These are phyloP conservation scores for Itoplectis maculator DNA, from an alignment of 2,888 invertebrate species.

Conservation along the genomic window DNA sequence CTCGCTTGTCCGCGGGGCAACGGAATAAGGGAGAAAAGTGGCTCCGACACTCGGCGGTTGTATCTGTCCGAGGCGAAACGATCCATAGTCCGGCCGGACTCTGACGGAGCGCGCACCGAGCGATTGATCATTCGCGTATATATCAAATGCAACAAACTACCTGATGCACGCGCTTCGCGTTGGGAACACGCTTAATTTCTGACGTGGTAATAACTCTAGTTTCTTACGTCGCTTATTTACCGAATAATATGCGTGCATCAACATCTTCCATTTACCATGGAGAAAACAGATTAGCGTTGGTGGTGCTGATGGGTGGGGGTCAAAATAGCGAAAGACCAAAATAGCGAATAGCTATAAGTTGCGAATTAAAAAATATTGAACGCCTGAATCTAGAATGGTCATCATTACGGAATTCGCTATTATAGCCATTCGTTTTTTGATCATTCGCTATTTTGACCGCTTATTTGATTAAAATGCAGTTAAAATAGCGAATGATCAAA, in stretches of 20 bases:
- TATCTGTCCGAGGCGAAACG: not conserved
- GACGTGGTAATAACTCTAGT: constrained; percentile 25
- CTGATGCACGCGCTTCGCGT: constrained; percentile 3
- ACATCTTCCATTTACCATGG: constrained; percentile 10
- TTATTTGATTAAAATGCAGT: too few species aligned
- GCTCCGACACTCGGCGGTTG: not conserved
- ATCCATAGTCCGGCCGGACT: not conserved
- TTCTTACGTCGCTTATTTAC: constrained; percentile 13
- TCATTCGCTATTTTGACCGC: too few species aligned
- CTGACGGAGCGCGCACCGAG: constrained; percentile 7
- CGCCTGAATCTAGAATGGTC: too few species aligned
- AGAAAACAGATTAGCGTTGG: not conserved
- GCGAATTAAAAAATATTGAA: too few species aligned
- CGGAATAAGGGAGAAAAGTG: constrained; percentile 15
- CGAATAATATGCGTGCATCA: constrained; percentile 27
- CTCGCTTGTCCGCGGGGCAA: constrained; percentile 19
- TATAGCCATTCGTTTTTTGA: too few species aligned
- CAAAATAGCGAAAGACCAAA: too few species aligned
- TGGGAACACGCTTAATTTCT: constrained; percentile 20
- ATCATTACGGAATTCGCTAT: too few species aligned
- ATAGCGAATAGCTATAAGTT: too few species aligned
- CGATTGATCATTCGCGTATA: constrained; percentile 41
- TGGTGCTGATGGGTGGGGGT: too few species aligned
- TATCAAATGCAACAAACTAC: not conserved
- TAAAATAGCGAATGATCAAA: too few species aligned